A percentile compares a stretch with the other conserved stretches of the same genome.
phyloP scores from a whole-genome alignment of 2,113 vertebrate genomes.

The Hippolais icterina region DNA sequence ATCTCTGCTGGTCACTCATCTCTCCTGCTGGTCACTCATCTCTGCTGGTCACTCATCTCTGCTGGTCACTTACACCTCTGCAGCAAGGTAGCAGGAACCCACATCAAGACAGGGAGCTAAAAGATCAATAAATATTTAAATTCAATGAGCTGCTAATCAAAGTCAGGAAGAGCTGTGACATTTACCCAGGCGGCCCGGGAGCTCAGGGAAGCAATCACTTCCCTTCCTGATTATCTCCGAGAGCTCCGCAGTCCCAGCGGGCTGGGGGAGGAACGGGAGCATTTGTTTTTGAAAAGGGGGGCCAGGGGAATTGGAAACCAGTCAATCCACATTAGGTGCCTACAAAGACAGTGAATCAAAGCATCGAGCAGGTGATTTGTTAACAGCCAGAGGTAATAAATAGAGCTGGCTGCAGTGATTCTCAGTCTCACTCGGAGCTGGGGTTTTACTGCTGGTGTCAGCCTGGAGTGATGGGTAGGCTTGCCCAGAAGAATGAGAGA shows the following conservation, averaged over 20 bases:
- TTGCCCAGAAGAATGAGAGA: not conserved
- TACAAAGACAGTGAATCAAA: not conserved
- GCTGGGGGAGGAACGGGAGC: not conserved
- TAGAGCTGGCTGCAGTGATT: not conserved
- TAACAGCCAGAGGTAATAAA: not conserved
- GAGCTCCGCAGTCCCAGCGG: not conserved
- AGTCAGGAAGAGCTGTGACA: slow-evolving; percentile 37
- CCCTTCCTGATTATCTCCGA: not conserved
- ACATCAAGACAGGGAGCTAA: not conserved
- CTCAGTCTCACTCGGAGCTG: not conserved
- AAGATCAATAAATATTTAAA: slow-evolving; percentile 27
- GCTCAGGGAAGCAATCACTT: not conserved
- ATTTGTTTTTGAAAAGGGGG: not conserved
- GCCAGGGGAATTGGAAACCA: not conserved
- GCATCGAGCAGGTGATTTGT: not conserved
- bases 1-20: not conserved
- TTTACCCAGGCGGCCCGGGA: slow-evolving; percentile 1
- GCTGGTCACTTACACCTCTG: fast-evolving
- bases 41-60: not conserved
- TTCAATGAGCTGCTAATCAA: not conserved
- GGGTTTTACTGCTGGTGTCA: not conserved
- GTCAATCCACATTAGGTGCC: not conserved
- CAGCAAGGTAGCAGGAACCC: not conserved
- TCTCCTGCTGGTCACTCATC: too few relatives aligned
- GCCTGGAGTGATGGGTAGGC: not conserved